A percentile compares a stretch with the other conserved stretches of the same genome.
phyloP scores from a whole-genome alignment of 1,140 invertebrate species.

The Stenopsyche tienmushanensis region DNA sequence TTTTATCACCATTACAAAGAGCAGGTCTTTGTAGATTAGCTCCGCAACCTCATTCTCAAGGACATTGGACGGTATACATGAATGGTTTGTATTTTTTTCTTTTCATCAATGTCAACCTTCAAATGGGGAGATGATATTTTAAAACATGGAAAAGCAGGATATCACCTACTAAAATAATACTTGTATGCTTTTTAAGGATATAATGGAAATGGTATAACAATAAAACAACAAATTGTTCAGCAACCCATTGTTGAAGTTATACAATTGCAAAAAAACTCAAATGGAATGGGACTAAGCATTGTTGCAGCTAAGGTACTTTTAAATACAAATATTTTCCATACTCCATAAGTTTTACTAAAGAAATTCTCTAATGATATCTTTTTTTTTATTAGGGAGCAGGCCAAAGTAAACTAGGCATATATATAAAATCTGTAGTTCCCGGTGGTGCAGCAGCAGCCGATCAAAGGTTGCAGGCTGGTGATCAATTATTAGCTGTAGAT shows the following conservation, averaged over 20 bases:
- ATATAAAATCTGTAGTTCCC: conserved; percentile 96
- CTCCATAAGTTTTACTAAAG: not conserved
- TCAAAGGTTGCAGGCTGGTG: conserved; percentile 91
- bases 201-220: conserved; percentile 57
- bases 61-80: conserved; percentile 96
- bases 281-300: conserved; percentile 91
- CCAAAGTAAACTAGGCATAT: conserved; percentile 92
- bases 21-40: conserved; percentile 86
- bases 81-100: conserved; percentile 56
- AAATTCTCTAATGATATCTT: no score
- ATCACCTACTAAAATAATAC: conserved; percentile 18
- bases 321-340: conserved; percentile 18
- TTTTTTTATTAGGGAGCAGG: conserved; percentile 72
- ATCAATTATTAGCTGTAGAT: conserved; percentile 96
- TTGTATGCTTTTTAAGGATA: conserved; percentile 49
- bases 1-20: conserved; percentile 83
- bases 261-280: conserved; percentile 85
- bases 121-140: not conserved
- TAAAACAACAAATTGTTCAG: conserved; percentile 49
- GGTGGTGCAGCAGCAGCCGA: conserved; percentile 94
- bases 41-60: conserved; percentile 85
- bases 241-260: conserved; percentile 78
- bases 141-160: not conserved
- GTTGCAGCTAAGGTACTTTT: conserved; percentile 83
- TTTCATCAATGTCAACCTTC: not conserved